phyloP scores from a whole-genome alignment of 2,888 invertebrate genomes.

The Trichopria drosophilae region DNA sequence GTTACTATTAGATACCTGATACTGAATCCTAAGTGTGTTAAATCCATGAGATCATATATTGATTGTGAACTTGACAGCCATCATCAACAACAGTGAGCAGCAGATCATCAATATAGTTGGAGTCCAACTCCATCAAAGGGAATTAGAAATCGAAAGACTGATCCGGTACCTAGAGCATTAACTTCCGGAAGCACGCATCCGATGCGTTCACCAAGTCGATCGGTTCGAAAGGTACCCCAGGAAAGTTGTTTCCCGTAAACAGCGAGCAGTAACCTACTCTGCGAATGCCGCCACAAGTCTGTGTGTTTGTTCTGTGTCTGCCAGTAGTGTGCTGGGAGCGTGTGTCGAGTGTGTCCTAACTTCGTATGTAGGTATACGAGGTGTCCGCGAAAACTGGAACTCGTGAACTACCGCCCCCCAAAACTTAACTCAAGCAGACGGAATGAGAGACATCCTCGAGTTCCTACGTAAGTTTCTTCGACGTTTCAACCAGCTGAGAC shows the following conservation, averaged over 20 bases:
- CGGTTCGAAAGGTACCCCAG: conserved; percentile 48
- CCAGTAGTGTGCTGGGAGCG: conserved; percentile 33
- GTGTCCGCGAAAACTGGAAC: conserved; percentile 47
- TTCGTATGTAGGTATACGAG: conserved; percentile 31
- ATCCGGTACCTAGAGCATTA: conserved; percentile 46
- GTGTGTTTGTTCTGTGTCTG: conserved; percentile 17
- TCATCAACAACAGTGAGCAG: no score
- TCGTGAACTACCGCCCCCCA: conserved; percentile 42
- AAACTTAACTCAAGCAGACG: conserved; percentile 35
- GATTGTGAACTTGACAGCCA: no score
- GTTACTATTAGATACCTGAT: no score
- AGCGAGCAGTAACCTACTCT: conserved; percentile 48
- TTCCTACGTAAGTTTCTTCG: conserved; percentile 33
- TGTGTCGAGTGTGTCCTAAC: conserved; percentile 35
- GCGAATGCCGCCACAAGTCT: conserved; percentile 34
- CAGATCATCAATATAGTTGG: no score
- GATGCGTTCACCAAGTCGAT: conserved; percentile 47
- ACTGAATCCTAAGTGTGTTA: no score
- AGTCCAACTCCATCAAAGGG: no score
- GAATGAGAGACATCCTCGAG: conserved; percentile 33
- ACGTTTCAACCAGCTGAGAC: conserved; percentile 31
- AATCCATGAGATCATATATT: no score
- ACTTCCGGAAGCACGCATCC: conserved; percentile 48
- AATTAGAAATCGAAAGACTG: no score
- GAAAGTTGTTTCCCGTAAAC: conserved; percentile 52